phyloP scores from a whole-genome alignment of 2,113 vertebrate genomes.

The Arenaria interpres region DNA sequence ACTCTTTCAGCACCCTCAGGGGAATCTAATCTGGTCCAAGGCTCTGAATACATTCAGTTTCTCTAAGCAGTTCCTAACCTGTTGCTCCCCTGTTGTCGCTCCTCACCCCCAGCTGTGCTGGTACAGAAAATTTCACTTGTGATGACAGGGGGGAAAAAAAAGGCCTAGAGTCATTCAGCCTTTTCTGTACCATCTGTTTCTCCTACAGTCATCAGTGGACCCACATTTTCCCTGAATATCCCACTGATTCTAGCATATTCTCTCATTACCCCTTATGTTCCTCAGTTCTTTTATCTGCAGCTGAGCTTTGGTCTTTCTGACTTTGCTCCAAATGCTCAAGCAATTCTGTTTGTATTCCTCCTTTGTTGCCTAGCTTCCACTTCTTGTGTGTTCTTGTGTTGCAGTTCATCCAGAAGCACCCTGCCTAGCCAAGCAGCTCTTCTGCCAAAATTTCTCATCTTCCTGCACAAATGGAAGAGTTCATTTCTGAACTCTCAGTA shows the following conservation, averaged over 20 bases:
- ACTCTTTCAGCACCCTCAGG: background rate
- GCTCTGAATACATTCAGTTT: background rate
- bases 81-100: background rate
- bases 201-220: background rate
- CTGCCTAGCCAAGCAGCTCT: background rate
- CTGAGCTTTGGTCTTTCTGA: constrained; percentile 12
- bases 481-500: background rate
- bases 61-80: background rate
- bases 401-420: constrained; percentile 1
- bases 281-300: background rate
- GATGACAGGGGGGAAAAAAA: background rate
- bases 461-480: background rate
- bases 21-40: background rate
- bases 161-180: background rate
- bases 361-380: constrained; percentile 13
- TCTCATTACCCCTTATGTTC: background rate
- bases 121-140: background rate
- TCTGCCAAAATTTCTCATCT: constrained; percentile 28
- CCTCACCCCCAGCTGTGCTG: background rate
- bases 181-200: constrained; percentile 37
- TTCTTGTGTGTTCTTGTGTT: constrained; percentile 27
- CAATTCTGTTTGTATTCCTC: background rate
- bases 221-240: background rate
- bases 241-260: constrained; percentile 6
- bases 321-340: constrained; percentile 29